Evolutionary conservation across 2,113 vertebrate species (phyloP).

Genomic region (Piaya cayana): DNA sequence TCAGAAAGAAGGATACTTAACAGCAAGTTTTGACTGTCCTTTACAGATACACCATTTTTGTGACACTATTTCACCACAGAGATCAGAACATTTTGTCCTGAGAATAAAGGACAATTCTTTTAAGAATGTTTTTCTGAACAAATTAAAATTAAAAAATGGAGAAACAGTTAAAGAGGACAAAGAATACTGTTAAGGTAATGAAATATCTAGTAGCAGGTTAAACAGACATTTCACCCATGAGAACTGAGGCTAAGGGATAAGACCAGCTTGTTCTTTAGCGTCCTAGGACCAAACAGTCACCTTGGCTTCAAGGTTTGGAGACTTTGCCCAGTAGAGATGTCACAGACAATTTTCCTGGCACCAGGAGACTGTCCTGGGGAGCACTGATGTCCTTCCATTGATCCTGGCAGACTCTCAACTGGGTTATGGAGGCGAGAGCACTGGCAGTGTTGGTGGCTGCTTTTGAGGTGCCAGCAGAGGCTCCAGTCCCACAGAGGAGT

Average conservation of each 20-base stretch:
- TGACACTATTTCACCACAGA: not conserved
- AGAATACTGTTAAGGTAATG: not conserved
- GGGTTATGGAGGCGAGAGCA: not conserved
- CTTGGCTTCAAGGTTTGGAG: not conserved
- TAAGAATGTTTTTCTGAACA: not conserved
- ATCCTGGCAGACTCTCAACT: rapidly evolving
- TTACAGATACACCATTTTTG: not conserved
- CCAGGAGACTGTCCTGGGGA: not conserved
- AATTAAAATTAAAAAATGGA: not conserved
- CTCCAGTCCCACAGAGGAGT: not conserved
- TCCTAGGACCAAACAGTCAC: rapidly evolving
- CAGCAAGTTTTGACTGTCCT: not conserved
- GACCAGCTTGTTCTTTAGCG: no score
- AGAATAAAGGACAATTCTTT: not conserved
- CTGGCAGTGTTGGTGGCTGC: not conserved
- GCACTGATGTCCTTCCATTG: not conserved
- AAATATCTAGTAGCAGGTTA: not conserved
- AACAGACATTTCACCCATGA: not conserved
- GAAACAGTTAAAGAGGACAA: not conserved
- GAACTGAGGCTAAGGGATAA: not conserved
- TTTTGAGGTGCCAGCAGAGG: not conserved
- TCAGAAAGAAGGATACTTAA: not conserved
- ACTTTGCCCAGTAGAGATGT: rapidly evolving
- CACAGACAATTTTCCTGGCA: not conserved
- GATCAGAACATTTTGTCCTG: not conserved